Percentiles rank a stretch among this genome's conserved stretches.
Conservation (phyloP, 1,140 invertebrate genomes). For the Drosophila nigromelanica region DNA sequence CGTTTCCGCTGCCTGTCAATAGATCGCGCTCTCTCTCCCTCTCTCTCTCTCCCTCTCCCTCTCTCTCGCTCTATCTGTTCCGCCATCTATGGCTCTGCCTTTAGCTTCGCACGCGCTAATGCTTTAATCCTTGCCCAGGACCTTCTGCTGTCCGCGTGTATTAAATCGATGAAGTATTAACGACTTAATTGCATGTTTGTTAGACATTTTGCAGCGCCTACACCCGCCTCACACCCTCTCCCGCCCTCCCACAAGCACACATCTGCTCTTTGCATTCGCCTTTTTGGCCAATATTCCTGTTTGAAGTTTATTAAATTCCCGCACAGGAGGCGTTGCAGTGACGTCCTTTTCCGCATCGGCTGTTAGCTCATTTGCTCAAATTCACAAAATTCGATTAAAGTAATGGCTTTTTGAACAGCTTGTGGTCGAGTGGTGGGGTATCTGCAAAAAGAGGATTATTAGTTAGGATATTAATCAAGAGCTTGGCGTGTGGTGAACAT, state of each 20-base stretch:
- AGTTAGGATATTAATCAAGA: neutral
- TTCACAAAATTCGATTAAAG: constrained; percentile 75
- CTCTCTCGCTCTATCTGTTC: neutral
- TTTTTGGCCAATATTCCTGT: constrained; percentile 24
- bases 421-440: neutral
- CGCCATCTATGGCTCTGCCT: constrained; percentile 8
- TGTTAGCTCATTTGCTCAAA: constrained; percentile 66
- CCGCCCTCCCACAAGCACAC: neutral
- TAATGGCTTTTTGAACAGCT: constrained; percentile 72
- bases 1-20: constrained; percentile 47
- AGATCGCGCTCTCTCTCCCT: neutral
- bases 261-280: neutral
- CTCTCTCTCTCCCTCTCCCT: neutral
- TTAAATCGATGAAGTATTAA: constrained; percentile 82
- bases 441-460: neutral
- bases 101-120: constrained; percentile 60
- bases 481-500: no score
- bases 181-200: constrained; percentile 83
- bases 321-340: constrained; percentile 63
- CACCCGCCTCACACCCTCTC: neutral
- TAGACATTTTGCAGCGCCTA: constrained; percentile 62
- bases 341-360: constrained; percentile 22
- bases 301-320: constrained; percentile 62
- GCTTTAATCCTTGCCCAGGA: constrained; percentile 69
- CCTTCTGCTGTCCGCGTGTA: constrained; percentile 58